Base-by-base conservation (phyloP, 2,888 invertebrate genomes). In the Minunthozetes semirufus region DNA sequence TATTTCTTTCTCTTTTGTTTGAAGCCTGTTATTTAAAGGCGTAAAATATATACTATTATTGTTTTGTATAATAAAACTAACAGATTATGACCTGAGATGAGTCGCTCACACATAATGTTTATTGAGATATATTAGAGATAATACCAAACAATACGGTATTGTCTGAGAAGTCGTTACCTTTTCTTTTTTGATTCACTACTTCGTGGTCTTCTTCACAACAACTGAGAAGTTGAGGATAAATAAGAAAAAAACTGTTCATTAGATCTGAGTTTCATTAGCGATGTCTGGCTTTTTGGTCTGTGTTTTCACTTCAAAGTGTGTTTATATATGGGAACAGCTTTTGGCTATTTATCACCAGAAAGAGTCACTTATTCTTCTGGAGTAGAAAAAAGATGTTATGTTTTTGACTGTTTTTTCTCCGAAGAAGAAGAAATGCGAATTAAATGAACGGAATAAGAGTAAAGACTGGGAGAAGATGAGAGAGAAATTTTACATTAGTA, bases 401-500 rank as follows among this genome's bases (percentile, higher is more conserved):
- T 11, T 56, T 56, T 17, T 53, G 53, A 8, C 56, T 25, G 22
- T 56, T 56, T 56, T 33, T 9, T n/a, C 22, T 56, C 25, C 13
- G 56, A 22, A 53, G 19, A n/a, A 56, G 13, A 13, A 25, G 25
- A 56, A 56, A 56, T 25, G 19, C 11, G 19, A 56, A 56, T 56
- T 25, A 56, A 56, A 56, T 33, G 33, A 33, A 33, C 4, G 33
- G 9, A 33, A 33, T 33, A 33, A 33, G n/a, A 33, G 33, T 33
- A 33, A 25, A 25, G n/a, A 5, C 6, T 53, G 25, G 9, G n/a
- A n/a, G n/a, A n/a, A 25, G 25, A 48, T 3, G 17, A 56, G 22
- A 56, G n/a, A 19, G n/a, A 63, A 63, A 63, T 27, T 63, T 33
- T 63, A 63, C 63, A 63, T 63, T 63, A 33, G 63, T 63, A 63